Percentiles rank a stretch among this genome's conserved stretches.
phyloP scores from a whole-genome alignment of 1,140 invertebrate species.

The Mizuhopecten yessoensis region DNA sequence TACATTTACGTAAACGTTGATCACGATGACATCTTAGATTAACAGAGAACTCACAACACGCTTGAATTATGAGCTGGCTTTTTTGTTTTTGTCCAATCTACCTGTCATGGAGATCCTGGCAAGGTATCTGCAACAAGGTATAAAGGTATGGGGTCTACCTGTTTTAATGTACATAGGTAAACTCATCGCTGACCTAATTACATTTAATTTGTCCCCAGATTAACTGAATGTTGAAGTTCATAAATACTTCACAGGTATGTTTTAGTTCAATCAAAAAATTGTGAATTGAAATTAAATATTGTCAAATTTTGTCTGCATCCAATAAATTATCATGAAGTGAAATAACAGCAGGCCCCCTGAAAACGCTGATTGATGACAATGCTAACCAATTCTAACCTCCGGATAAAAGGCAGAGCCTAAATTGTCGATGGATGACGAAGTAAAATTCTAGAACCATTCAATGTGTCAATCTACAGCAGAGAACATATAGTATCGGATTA shows the following conservation, averaged over 20 bases:
- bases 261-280: no score
- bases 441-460: not conserved
- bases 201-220: no score
- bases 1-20: not conserved
- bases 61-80: not conserved
- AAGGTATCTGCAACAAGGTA: no score
- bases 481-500: not conserved
- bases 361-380: not conserved
- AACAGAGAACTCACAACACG: not conserved
- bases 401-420: not conserved
- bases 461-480: not conserved
- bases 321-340: not conserved
- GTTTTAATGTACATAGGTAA: not conserved
- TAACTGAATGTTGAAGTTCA: no score
- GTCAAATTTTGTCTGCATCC: no score
- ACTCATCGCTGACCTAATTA: no score
- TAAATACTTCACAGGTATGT: no score
- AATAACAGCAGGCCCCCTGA: not conserved
- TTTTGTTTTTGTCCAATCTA: not conserved
- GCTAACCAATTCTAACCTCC: not conserved
- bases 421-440: not conserved
- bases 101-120: not conserved
- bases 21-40: constrained; percentile 27
- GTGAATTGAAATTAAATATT: no score
- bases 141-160: not conserved